Evolutionary conservation across 1,140 invertebrate species (phyloP).

Genomic region (Drosophila erecta): DNA sequence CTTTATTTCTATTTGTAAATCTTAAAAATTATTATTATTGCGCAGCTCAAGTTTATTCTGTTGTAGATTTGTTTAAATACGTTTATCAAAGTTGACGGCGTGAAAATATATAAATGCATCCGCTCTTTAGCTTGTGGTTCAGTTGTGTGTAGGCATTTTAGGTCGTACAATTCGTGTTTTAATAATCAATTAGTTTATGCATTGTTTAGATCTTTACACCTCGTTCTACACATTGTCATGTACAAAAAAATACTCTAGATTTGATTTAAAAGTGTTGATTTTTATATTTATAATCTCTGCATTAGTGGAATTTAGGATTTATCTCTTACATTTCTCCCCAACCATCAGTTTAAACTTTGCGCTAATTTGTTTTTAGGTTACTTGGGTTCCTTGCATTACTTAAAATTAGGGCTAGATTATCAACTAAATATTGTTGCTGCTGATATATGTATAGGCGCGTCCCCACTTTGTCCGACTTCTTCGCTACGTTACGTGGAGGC

Average conservation of each 20-base stretch:
- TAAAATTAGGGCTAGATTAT: constrained; percentile 80
- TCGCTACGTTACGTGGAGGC: constrained; percentile 41
- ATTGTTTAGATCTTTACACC: constrained; percentile 36
- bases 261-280: constrained; percentile 67
- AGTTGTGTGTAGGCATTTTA: constrained; percentile 56
- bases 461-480: constrained; percentile 12
- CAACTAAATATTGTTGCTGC: constrained; percentile 73
- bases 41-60: constrained; percentile 63
- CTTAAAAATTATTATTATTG: constrained; percentile 76
- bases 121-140: constrained; percentile 62
- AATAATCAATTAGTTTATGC: constrained; percentile 35
- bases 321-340: constrained; percentile 48
- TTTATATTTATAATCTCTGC: constrained; percentile 77
- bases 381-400: constrained; percentile 61
- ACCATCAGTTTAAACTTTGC: constrained; percentile 58
- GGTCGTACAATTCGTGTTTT: constrained; percentile 37
- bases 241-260: constrained; percentile 79
- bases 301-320: constrained; percentile 73
- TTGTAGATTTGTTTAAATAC: constrained; percentile 55
- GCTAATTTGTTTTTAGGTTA: constrained; percentile 66
- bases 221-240: constrained; percentile 47
- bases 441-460: constrained; percentile 67
- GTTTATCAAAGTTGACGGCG: constrained; percentile 74
- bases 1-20: constrained; percentile 73
- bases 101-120: constrained; percentile 76